A percentile compares a stretch with the other conserved stretches of the same genome.
These are phyloP conservation scores for Zonitis immaculata DNA, from an alignment of 2,888 invertebrate species.

Conservation along the genomic window DNA sequence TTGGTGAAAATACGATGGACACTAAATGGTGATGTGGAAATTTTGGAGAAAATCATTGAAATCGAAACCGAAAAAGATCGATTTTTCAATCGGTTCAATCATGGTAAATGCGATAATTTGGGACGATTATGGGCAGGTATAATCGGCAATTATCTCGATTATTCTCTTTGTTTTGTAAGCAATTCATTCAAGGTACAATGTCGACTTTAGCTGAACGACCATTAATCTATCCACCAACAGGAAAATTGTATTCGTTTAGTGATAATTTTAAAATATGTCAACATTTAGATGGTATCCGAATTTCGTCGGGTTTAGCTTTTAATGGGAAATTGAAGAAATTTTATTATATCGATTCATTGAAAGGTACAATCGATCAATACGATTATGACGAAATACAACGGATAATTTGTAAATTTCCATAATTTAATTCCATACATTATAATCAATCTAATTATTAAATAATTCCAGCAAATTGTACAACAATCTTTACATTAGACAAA, in stretches of 20 bases:
- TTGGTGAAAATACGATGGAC: slow-evolving; percentile 62
- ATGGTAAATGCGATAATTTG: slow-evolving; percentile 71
- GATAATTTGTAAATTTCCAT: slow-evolving; percentile 35
- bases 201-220: slow-evolving; percentile 14
- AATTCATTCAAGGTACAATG: slow-evolving; percentile 25
- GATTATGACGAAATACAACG: slow-evolving; percentile 58
- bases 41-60: slow-evolving; percentile 51
- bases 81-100: slow-evolving; percentile 64
- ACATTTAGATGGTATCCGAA: slow-evolving; percentile 28
- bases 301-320: slow-evolving; percentile 70
- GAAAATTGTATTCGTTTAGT: slow-evolving; percentile 28
- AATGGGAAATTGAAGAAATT: slow-evolving; percentile 59
- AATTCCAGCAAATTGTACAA: slow-evolving; percentile 56
- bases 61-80: slow-evolving; percentile 55
- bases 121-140: slow-evolving; percentile 61
- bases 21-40: slow-evolving; percentile 56
- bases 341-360: slow-evolving; percentile 71
- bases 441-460: not conserved
- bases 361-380: slow-evolving; percentile 60
- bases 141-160: too few relatives aligned
- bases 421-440: not conserved
- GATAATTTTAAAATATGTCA: slow-evolving; percentile 22
- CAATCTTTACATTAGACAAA: slow-evolving; percentile 54
- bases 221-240: slow-evolving; percentile 23
- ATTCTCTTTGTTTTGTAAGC: too few relatives aligned